phyloP scores from a whole-genome alignment of 1,140 invertebrate genomes.

The Brachionus koreanus region DNA sequence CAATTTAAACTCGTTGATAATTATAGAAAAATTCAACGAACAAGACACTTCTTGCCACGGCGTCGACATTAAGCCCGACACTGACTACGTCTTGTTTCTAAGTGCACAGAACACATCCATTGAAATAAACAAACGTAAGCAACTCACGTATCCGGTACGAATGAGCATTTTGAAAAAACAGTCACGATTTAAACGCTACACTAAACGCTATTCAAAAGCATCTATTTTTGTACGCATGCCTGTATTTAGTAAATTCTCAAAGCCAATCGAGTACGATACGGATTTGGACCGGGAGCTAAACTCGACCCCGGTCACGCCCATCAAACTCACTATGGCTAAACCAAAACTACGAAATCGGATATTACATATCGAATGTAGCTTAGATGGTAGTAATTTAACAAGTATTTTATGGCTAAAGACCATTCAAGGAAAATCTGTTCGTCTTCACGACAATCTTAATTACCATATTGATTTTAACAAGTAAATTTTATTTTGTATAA shows the following conservation, averaged over 20 bases:
- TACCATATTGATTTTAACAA: neutral
- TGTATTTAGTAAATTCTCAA: conserved; percentile 16
- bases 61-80: neutral
- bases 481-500: neutral
- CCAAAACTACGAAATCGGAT: neutral
- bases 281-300: neutral
- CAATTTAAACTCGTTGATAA: conserved; percentile 1
- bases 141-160: neutral
- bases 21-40: neutral
- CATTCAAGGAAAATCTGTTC: neutral
- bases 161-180: neutral
- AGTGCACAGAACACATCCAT: neutral
- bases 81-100: neutral
- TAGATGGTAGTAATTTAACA: neutral
- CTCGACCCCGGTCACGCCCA: no score
- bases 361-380: neutral
- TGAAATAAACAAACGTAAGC: neutral
- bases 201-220: neutral
- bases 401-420: neutral
- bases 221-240: conserved; percentile 30
- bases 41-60: neutral
- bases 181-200: neutral
- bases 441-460: neutral
- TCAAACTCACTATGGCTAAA: neutral
- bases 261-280: neutral